Percentiles rank a stretch among this genome's conserved stretches.
Evolutionary conservation across 2,888 invertebrate genomes (phyloP).

Genomic region (Nemotelus pantherinus): DNA sequence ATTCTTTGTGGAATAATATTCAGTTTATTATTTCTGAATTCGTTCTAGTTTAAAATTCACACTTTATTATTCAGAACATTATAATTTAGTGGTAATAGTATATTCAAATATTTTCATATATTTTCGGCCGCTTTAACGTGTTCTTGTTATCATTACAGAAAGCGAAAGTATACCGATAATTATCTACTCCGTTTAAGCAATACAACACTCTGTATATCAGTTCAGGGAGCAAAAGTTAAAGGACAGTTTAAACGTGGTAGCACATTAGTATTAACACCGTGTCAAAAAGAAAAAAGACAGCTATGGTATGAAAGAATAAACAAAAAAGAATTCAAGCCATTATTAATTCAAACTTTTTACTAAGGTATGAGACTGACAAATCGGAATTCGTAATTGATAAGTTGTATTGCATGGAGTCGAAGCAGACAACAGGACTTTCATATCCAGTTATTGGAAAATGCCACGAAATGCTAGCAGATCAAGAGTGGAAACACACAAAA

Average conservation of each 20-base stretch:
- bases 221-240: constrained; percentile 75
- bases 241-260: constrained; percentile 75
- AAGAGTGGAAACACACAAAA: constrained; percentile 89
- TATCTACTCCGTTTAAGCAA: constrained; percentile 79
- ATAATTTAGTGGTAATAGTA: neutral
- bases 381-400: constrained; percentile 85
- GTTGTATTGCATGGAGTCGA: constrained; percentile 85
- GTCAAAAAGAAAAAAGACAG: constrained; percentile 76
- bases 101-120: neutral
- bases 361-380: constrained; percentile 82
- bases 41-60: constrained; percentile 14
- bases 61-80: neutral
- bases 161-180: constrained; percentile 77
- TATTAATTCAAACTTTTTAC: neutral
- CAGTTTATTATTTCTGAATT: neutral
- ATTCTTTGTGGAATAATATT: neutral
- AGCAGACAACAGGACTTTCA: constrained; percentile 65
- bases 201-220: constrained; percentile 81
- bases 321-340: neutral
- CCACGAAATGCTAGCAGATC: constrained; percentile 89
- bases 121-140: neutral
- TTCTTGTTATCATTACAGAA: constrained; percentile 62
- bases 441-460: constrained; percentile 86
- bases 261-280: constrained; percentile 73
- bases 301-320: constrained; percentile 65